These are phyloP conservation scores for Odontothrips loti DNA, from an alignment of 2,888 invertebrate genomes.

Conservation along the genomic window DNA sequence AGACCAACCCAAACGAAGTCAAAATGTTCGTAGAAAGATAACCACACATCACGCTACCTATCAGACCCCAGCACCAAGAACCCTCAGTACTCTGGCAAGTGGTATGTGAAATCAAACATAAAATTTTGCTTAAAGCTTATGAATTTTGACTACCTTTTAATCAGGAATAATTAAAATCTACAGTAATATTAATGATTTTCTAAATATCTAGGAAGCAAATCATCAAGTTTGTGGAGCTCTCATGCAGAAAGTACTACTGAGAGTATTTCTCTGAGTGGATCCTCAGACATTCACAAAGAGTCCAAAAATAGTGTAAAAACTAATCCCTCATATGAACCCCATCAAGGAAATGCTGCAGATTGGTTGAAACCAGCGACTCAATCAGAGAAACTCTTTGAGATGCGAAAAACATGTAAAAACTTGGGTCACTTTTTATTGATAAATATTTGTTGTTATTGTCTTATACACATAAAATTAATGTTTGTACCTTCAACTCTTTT, in stretches of 20 bases:
- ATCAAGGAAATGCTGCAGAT: conserved; percentile 39
- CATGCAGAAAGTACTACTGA: neutral
- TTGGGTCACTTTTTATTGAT: neutral
- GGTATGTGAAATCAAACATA: neutral
- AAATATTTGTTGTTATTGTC: neutral
- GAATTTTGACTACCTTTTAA: no score
- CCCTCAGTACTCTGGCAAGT: neutral
- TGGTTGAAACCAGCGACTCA: conserved; percentile 51
- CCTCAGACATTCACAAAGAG: neutral
- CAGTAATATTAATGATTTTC: neutral
- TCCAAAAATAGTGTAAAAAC: conserved; percentile 3
- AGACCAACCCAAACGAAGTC: conserved; percentile 39
- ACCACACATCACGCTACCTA: neutral
- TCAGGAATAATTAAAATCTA: neutral
- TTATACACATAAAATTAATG: neutral
- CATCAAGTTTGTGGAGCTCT: conserved; percentile 5
- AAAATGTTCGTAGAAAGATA: neutral
- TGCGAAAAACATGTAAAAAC: conserved; percentile 37
- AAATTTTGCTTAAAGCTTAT: neutral
- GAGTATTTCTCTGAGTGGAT: neutral
- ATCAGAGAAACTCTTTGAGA: conserved; percentile 50
- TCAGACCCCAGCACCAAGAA: neutral
- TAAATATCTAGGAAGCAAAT: neutral
- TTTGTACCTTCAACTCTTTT: neutral
- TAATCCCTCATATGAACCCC: neutral